Percentiles rank a stretch among this genome's conserved stretches.
These are phyloP conservation scores for Podocnemis expansa DNA, from an alignment of 2,113 vertebrate genomes.

Conservation along the genomic window DNA sequence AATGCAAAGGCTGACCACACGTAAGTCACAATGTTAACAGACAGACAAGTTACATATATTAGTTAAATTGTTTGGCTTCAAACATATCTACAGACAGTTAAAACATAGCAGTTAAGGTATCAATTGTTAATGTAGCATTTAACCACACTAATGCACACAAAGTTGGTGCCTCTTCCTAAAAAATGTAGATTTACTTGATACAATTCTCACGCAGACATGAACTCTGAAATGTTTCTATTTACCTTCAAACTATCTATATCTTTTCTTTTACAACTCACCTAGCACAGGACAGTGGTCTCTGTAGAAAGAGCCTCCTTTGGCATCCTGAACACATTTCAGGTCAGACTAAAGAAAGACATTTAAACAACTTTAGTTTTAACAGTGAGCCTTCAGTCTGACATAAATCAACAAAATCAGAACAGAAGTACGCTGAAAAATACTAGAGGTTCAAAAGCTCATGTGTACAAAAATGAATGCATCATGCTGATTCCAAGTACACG, in stretches of 20 bases:
- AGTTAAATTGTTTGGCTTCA: not conserved
- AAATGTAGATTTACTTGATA: not conserved
- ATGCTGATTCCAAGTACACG: rapidly evolving
- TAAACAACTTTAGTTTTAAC: conserved; percentile 31
- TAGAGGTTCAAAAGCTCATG: not conserved
- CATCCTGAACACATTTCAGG: conserved; percentile 98
- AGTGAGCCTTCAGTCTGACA: not conserved
- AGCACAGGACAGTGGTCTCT: conserved; percentile 98
- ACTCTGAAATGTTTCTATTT: not conserved
- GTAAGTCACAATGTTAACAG: not conserved
- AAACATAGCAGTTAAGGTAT: not conserved
- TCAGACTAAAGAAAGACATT: conserved; percentile 86
- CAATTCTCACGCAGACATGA: not conserved
- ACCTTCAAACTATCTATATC: not conserved
- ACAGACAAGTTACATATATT: not conserved
- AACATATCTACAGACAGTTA: not conserved
- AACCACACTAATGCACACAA: not conserved
- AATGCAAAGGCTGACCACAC: rapidly evolving
- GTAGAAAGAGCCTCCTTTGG: conserved; percentile 99
- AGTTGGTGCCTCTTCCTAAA: not conserved
- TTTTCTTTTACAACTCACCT: conserved; percentile 82
- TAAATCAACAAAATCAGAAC: conserved; percentile 1
- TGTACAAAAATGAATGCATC: not conserved
- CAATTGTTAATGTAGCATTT: not conserved
- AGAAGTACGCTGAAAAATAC: not conserved